A percentile compares a stretch with the other conserved stretches of the same genome.
Conservation (phyloP, 1,140 invertebrate species). For the Drosophila lacertosa region DNA sequence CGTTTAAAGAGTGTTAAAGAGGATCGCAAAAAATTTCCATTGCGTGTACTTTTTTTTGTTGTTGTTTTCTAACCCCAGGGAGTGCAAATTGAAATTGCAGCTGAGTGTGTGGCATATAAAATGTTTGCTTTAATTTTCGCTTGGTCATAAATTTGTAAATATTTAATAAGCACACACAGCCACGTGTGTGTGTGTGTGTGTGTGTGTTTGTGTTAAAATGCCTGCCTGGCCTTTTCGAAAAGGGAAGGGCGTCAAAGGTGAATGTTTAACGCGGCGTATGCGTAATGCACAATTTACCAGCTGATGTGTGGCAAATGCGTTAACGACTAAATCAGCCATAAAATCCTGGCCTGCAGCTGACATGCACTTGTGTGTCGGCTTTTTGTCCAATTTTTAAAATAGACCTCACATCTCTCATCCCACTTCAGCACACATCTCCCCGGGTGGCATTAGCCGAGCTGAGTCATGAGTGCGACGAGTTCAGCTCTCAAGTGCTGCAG, state of each 20-base stretch:
- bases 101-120: conserved; percentile 26
- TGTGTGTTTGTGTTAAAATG: not conserved
- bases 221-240: not conserved
- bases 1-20: not conserved
- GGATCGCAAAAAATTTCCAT: not conserved
- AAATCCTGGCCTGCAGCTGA: conserved; percentile 59
- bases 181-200: not conserved
- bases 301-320: conserved; percentile 54
- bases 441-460: not conserved
- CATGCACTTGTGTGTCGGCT: conserved; percentile 31
- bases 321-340: conserved; percentile 62
- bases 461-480: conserved; percentile 7
- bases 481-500: conserved; percentile 33
- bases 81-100: conserved; percentile 64
- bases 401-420: not conserved
- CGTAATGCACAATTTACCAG: conserved; percentile 52
- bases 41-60: not conserved
- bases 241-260: conserved; percentile 15
- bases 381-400: conserved; percentile 36
- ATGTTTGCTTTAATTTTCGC: conserved; percentile 47
- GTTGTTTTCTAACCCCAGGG: conserved; percentile 5
- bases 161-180: conserved; percentile 58
- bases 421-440: not conserved
- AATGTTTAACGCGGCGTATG: conserved; percentile 58
- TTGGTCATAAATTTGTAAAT: conserved; percentile 72